phyloP scores from a whole-genome alignment of 2,888 invertebrate genomes.

The Bruchidius siliquastri region DNA sequence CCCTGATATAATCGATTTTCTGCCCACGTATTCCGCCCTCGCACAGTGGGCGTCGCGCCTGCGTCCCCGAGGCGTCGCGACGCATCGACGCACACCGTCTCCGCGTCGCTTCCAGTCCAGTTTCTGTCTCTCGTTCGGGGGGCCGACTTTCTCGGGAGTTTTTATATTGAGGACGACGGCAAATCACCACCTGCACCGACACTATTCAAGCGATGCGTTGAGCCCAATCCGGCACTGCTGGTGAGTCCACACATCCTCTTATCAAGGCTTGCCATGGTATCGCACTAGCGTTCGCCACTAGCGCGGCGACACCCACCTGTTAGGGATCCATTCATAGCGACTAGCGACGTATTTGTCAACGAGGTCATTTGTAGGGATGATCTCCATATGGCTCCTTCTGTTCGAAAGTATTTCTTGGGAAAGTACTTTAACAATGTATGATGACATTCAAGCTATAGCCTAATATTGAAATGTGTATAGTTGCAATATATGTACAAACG shows the following conservation, averaged over 20 bases:
- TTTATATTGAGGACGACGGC: background rate
- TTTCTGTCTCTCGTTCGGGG: background rate
- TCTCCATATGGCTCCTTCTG: background rate
- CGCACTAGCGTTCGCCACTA: background rate
- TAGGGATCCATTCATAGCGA: background rate
- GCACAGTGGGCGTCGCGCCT: background rate
- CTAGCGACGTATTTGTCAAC: background rate
- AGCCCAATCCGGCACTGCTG: background rate
- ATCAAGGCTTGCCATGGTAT: background rate
- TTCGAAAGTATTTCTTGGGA: too few species aligned
- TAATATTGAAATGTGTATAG: too few species aligned
- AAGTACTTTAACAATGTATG: too few species aligned
- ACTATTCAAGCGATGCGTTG: background rate
- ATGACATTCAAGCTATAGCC: too few species aligned
- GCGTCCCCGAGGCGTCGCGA: background rate
- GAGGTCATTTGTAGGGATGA: background rate
- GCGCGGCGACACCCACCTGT: background rate
- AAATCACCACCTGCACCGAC: background rate
- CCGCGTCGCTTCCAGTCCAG: background rate
- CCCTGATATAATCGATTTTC: background rate
- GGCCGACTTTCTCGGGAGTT: background rate
- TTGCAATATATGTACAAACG: too few species aligned
- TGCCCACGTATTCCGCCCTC: background rate
- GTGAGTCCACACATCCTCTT: background rate
- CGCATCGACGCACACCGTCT: background rate